These are phyloP conservation scores for Alces alces DNA, from an alignment of 2,113 vertebrate genomes.

Conservation along the genomic window DNA sequence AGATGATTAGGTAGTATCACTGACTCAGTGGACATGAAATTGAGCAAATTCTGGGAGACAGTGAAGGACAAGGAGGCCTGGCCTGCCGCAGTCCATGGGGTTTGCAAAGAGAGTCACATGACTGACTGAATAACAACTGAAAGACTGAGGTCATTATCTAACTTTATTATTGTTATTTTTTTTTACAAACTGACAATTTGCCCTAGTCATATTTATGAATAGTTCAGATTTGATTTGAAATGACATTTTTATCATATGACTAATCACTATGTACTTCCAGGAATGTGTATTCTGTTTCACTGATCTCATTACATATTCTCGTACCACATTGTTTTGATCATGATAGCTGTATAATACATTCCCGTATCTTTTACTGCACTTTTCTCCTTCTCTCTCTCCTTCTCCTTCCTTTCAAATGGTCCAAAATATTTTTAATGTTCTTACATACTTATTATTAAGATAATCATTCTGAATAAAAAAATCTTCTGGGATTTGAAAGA, in stretches of 20 bases:
- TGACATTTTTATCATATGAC: not conserved
- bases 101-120: not conserved
- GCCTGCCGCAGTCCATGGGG: not conserved
- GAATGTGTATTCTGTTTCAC: not conserved
- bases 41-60: not conserved
- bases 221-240: conserved; percentile 9
- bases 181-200: not conserved
- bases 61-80: not conserved
- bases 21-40: not conserved
- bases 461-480: not conserved
- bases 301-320: not conserved
- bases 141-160: not conserved
- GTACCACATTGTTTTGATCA: not conserved
- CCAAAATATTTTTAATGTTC: not conserved
- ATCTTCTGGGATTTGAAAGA: not conserved
- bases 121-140: not conserved
- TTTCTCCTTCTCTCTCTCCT: not conserved
- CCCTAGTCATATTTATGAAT: not conserved
- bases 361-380: not conserved
- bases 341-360: not conserved
- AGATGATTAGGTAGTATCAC: not conserved
- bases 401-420: not conserved
- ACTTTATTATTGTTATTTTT: not conserved
- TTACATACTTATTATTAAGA: not conserved
- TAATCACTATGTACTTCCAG: not conserved